phyloP scores from a whole-genome alignment of 1,140 invertebrate genomes.

The Anthonomus grandis region DNA sequence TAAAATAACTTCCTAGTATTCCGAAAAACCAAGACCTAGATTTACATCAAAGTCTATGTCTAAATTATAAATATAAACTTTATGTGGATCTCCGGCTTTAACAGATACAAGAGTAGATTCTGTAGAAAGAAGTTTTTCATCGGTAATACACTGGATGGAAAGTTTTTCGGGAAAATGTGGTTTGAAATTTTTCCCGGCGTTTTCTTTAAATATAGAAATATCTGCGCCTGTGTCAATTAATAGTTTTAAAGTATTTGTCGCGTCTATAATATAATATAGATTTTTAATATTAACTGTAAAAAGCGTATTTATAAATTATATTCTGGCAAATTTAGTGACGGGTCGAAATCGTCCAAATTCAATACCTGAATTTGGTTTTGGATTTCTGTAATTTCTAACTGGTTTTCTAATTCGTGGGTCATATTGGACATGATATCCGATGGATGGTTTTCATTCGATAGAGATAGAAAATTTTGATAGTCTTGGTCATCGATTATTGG shows the following conservation, averaged over 20 bases:
- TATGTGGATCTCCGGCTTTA: conserved; percentile 7
- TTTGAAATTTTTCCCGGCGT: conserved; percentile 12
- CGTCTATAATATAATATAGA: conserved; percentile 22
- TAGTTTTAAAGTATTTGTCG: conserved; percentile 11
- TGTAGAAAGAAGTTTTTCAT: conserved; percentile 7
- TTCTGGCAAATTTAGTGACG: background rate
- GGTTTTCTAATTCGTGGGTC: background rate
- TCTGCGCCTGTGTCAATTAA: conserved; percentile 18
- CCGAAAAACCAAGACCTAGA: conserved; percentile 12
- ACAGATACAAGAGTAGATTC: conserved; percentile 14
- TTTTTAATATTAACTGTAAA: conserved; percentile 13
- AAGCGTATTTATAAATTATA: background rate
- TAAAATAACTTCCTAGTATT: conserved; percentile 6
- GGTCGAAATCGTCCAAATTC: background rate
- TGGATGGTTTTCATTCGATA: background rate
- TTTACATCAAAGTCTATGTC: conserved; percentile 21
- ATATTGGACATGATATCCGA: background rate
- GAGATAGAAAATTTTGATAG: background rate
- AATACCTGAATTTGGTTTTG: too few species aligned
- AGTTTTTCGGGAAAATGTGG: conserved; percentile 6
- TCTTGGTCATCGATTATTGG: background rate
- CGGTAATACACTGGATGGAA: conserved; percentile 6
- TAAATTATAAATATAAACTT: conserved; percentile 16
- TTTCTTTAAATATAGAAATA: conserved; percentile 25
- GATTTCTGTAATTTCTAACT: background rate